phyloP scores from a whole-genome alignment of 2,113 vertebrate genomes.

The Tyrannus savana region DNA sequence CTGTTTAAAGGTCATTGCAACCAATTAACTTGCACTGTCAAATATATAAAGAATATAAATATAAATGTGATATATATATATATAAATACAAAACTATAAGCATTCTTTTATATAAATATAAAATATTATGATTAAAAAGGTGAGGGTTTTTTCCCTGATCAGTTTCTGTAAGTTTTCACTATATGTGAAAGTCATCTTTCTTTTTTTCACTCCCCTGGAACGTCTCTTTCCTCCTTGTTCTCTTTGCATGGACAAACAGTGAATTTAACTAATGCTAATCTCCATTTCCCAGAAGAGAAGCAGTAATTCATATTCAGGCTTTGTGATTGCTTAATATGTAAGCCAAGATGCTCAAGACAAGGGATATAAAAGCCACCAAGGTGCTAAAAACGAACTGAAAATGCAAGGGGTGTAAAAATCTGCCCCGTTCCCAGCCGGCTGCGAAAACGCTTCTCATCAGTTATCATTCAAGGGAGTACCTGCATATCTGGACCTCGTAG shows the following conservation, averaged over 20 bases:
- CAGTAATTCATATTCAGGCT: background rate
- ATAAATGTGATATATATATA: background rate
- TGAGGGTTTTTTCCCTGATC: rapidly evolving
- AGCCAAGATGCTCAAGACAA: background rate
- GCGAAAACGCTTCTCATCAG: background rate
- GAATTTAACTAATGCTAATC: background rate
- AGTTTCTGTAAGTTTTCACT: background rate
- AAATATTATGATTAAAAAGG: background rate
- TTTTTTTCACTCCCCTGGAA: background rate
- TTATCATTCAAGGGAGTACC: constrained; percentile 72
- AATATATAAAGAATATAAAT: background rate
- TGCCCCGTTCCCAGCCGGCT: background rate
- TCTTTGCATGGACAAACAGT: background rate
- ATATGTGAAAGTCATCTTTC: background rate
- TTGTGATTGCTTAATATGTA: background rate
- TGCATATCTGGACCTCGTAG: constrained; percentile 88
- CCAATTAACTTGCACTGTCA: background rate
- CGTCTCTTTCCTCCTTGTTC: background rate
- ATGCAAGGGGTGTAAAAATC: background rate
- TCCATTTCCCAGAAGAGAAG: background rate
- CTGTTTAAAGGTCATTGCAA: background rate
- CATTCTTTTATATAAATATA: background rate
- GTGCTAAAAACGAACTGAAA: background rate
- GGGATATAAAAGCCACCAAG: background rate
- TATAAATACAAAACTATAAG: background rate